Evolutionary conservation across 37 sponge, comb jelly and placozoan genomes (phyloP).

Genomic region (Beroe forskalii): DNA sequence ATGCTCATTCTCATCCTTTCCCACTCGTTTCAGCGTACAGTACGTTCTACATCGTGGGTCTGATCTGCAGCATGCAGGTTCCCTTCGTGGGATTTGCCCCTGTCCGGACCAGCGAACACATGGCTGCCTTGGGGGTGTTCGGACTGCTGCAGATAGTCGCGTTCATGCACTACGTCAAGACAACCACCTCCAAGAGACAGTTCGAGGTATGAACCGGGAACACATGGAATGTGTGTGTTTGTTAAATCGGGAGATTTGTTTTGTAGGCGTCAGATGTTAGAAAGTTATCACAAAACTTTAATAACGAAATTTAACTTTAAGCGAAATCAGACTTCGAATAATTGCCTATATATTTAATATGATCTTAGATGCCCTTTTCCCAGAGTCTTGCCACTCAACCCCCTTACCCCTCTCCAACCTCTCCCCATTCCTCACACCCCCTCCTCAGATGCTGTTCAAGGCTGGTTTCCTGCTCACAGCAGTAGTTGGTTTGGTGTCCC

Average conservation of each 20-base stretch:
- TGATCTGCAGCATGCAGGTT: conserved; percentile 96
- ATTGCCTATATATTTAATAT: too few relatives aligned
- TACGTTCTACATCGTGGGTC: conserved; percentile 95
- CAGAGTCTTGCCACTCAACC: too few relatives aligned
- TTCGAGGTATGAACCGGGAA: too few relatives aligned
- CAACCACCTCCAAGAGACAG: conserved; percentile 49
- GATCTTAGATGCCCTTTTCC: too few relatives aligned
- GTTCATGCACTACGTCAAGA: conserved; percentile 41
- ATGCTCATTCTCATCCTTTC: too few relatives aligned
- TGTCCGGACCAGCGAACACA: conserved; percentile 98
- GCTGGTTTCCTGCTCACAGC: conserved; percentile 30
- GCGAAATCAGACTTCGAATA: too few relatives aligned
- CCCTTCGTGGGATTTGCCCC: conserved; percentile 99
- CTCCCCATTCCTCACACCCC: background rate
- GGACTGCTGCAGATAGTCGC: conserved; percentile 51
- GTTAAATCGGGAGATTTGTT: too few relatives aligned
- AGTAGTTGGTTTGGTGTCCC: background rate
- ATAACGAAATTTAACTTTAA: too few relatives aligned
- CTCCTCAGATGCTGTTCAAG: conserved; percentile 55
- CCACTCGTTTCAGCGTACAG: conserved; percentile 78
- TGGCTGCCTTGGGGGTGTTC: conserved; percentile 80
- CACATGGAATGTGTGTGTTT: too few relatives aligned
- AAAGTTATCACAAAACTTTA: too few relatives aligned
- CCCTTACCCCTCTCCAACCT: too few relatives aligned
- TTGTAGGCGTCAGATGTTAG: too few relatives aligned